Base-by-base conservation (phyloP, 2,888 invertebrate genomes). In the Gerris lacustris region DNA sequence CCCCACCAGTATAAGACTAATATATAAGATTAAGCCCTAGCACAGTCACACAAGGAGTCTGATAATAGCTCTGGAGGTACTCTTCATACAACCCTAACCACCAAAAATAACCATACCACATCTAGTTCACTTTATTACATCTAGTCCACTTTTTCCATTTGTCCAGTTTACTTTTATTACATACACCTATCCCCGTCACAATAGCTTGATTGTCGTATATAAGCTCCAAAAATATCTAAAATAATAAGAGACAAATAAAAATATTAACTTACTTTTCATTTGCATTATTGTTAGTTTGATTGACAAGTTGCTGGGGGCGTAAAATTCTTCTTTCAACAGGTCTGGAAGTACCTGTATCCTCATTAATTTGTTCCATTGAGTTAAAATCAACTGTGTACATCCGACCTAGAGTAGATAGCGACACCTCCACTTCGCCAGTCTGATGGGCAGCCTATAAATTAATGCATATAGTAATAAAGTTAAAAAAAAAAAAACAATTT, bases 291-390 rank as follows among this genome's bases (percentile, higher is more conserved):
- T 45, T 67, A 43, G 69, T 62, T 62, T 73, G 67, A 68, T 72
- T 70, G n/a, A 18, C 45, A 6, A 73, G 71, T 55, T 70, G 74
- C 43, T 74, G 87, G 75, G 88, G 86, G 44, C 90, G 86, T 74
- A 87, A 85, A 47, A 87, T 84, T 77, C 88, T 86, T 66, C 94
- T 87, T 81, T 96, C 96, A 74, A 98, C 94, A 63, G 94, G 90
- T 67, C 96, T 84, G 55, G 95, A 91, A 45, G 94, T 95, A 73
- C 97, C 97, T 0, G 96, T 94, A 81, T 96, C 96, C 83, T 98
- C 97, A 81, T 97, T 98, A 75, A 97, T 93, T 84, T 98, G 96
- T 81, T 96, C 96, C 96, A 97, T 95, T 77, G 94, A 90, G 79
- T 94, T 91, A 79, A 98, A 92, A 84, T 98, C 97, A 75, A 98